Conservation (phyloP, 2,113 vertebrate species). For the Semicossyphus pulcher region DNA sequence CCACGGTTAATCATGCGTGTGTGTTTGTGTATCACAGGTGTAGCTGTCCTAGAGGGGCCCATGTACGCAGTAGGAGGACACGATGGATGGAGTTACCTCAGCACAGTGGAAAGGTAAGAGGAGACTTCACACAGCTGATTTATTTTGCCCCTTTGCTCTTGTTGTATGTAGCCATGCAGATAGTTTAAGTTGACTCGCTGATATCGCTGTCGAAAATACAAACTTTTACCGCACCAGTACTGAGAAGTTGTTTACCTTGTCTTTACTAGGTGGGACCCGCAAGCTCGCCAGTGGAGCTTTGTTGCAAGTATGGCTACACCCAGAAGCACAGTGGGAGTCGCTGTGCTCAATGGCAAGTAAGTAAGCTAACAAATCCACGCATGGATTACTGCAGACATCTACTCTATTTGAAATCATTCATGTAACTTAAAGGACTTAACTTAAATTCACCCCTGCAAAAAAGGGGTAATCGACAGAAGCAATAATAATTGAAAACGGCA, state of each 20-base stretch:
- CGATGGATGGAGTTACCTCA: slow-evolving; percentile 99
- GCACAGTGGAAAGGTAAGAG: slow-evolving; percentile 92
- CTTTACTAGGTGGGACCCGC: slow-evolving; percentile 91
- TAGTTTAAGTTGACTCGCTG: background rate
- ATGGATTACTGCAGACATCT: too few relatives aligned
- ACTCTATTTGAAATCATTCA: too few relatives aligned
- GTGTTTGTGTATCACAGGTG: slow-evolving; percentile 82
- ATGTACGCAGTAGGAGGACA: slow-evolving; percentile 99
- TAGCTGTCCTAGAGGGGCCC: slow-evolving; percentile 95
- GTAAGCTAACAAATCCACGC: slow-evolving; percentile 59
- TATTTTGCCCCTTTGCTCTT: background rate
- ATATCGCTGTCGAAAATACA: background rate
- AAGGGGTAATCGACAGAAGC: too few relatives aligned
- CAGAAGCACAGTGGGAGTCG: slow-evolving; percentile 97
- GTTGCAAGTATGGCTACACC: slow-evolving; percentile 98
- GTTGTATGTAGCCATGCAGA: background rate
- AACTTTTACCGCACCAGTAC: background rate
- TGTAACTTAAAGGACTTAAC: too few relatives aligned
- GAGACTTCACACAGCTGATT: background rate
- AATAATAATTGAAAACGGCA: too few relatives aligned
- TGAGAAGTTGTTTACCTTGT: background rate
- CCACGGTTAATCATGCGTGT: slow-evolving; percentile 13
- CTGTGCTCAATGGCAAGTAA: slow-evolving; percentile 95
- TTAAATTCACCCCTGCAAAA: too few relatives aligned
- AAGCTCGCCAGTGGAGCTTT: slow-evolving; percentile 98